Base-by-base conservation (phyloP, 2,113 vertebrate species). In the Tyrannus savana region DNA sequence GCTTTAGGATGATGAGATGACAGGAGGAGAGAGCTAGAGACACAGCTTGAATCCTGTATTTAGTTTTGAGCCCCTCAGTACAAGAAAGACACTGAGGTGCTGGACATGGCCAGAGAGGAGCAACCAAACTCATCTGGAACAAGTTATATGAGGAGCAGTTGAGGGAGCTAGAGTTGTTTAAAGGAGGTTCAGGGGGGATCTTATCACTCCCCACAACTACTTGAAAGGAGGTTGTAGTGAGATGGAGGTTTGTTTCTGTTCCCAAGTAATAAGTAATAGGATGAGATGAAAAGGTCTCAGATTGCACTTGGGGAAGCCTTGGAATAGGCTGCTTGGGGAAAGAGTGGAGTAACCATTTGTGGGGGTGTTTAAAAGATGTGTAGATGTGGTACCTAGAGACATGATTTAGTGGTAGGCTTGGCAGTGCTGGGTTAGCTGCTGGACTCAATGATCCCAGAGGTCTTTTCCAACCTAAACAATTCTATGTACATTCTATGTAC, bases 231-330 rank as follows among this genome's bases (percentile, higher is more conserved):
- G 0, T 2, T 88, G 31, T 35, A 42, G 30, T 6, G 49, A 49
- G 9, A 21, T 10, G 30, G 16, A 17, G 28, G 8, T 30, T 1
- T 0, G 8, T 31, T 33, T 25, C 41, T 55, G 35, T 30, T 72
- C 25, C 41, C 4, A 31, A 14, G 18, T 27, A 47, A 41, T 8
- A 63, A 16, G 30, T 7, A 17, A 31, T 18, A 18, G 6, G 24
- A 49, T 31, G 49, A 35, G 66, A 63, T 17, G 47, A 31, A 87
- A 64, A 31, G 10, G 3, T 18, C 35, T 35, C 30, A 41, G 9
- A 7, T 63, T 79, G 30, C 4, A 47, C n/a, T n/a, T 55, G 28
- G 15, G n/a, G 53, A 79, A 10, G 4, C 4, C 62, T 17, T 66
- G 30, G 35, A 66, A 15, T 7, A 58, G 9, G 6, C 22, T 56